A percentile compares a stretch with the other conserved stretches of the same genome.
These are phyloP conservation scores for Lepisosteus oculatus DNA, from an alignment of 2,113 vertebrate genomes.

Conservation along the genomic window DNA sequence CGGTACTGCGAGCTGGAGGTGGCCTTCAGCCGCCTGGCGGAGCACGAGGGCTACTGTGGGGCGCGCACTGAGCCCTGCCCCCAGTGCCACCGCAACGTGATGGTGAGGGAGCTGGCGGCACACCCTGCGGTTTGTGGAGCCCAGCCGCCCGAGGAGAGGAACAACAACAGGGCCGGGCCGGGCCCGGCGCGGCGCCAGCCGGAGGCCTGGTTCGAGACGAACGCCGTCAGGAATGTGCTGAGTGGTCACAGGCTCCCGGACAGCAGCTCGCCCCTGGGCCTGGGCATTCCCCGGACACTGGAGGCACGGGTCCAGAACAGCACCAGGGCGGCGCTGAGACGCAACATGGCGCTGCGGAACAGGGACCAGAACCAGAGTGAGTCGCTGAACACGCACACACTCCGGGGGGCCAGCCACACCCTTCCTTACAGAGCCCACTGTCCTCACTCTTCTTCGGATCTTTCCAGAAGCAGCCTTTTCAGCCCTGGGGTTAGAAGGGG, in stretches of 20 bases:
- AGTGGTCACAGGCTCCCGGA: slow-evolving; percentile 55
- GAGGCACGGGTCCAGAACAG: slow-evolving; percentile 48
- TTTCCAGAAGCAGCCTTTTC: no score
- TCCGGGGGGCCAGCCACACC: no score
- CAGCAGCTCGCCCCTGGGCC: slow-evolving; percentile 40
- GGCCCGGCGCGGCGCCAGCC: slow-evolving; percentile 42
- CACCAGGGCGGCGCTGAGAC: slow-evolving; percentile 49
- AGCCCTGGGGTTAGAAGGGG: no score
- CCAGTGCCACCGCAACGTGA: slow-evolving; percentile 74
- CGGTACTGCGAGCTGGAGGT: slow-evolving; percentile 89
- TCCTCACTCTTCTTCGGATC: no score
- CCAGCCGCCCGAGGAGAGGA: slow-evolving; percentile 53
- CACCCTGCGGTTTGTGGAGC: slow-evolving; percentile 76
- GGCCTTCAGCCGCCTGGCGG: slow-evolving; percentile 71
- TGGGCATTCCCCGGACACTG: slow-evolving; percentile 32
- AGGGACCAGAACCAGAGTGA: slow-evolving; percentile 60
- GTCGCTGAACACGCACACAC: slow-evolving; percentile 12
- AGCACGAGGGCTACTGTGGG: slow-evolving; percentile 90
- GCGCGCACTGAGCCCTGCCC: slow-evolving; percentile 82
- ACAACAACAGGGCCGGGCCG: slow-evolving; percentile 40
- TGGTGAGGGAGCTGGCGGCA: slow-evolving; percentile 76
- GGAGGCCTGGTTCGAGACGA: slow-evolving; percentile 55
- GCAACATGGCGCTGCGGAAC: slow-evolving; percentile 43
- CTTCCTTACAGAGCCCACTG: no score
- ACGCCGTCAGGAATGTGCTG: slow-evolving; percentile 48